Evolutionary conservation across 2,888 invertebrate genomes (phyloP).

Genomic region (Conistra vaccinii): DNA sequence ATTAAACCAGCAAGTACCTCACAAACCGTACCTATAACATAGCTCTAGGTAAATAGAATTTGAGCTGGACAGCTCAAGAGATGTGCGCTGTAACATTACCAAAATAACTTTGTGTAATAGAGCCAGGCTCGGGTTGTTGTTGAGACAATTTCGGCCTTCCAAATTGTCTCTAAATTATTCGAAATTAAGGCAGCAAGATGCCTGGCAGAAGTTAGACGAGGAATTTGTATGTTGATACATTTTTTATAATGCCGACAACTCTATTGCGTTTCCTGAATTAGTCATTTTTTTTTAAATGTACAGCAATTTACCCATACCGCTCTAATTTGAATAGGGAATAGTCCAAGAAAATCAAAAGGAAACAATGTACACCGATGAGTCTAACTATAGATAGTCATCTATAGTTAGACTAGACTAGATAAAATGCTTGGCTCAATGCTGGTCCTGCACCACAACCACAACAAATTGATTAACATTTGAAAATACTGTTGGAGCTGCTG

Average conservation of each 20-base stretch:
- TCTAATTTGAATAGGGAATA: not conserved
- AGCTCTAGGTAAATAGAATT: slow-evolving; percentile 41
- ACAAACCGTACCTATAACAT: not conserved
- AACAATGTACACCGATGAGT: too few relatives aligned
- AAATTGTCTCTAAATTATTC: slow-evolving; percentile 51
- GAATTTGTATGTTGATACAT: slow-evolving; percentile 26
- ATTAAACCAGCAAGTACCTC: not conserved
- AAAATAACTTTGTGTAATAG: slow-evolving; percentile 54
- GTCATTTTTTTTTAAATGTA: not conserved
- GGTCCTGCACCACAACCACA: too few relatives aligned
- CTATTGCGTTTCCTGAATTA: not conserved
- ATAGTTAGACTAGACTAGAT: too few relatives aligned
- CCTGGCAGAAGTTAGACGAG: slow-evolving; percentile 9
- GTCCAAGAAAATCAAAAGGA: not conserved
- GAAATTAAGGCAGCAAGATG: slow-evolving; percentile 42
- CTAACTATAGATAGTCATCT: too few relatives aligned
- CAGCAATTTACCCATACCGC: not conserved
- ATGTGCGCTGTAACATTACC: slow-evolving; percentile 46
- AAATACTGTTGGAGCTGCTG: too few relatives aligned
- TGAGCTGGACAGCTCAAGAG: slow-evolving; percentile 33
- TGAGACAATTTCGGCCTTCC: slow-evolving; percentile 38
- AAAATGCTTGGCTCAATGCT: too few relatives aligned
- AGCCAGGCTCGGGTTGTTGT: slow-evolving; percentile 32
- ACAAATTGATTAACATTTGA: too few relatives aligned
- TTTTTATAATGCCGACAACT: slow-evolving; percentile 7